Evolutionary conservation across 1,140 invertebrate species (phyloP).

Genomic region (Pseudomyrmex flavicornis): DNA sequence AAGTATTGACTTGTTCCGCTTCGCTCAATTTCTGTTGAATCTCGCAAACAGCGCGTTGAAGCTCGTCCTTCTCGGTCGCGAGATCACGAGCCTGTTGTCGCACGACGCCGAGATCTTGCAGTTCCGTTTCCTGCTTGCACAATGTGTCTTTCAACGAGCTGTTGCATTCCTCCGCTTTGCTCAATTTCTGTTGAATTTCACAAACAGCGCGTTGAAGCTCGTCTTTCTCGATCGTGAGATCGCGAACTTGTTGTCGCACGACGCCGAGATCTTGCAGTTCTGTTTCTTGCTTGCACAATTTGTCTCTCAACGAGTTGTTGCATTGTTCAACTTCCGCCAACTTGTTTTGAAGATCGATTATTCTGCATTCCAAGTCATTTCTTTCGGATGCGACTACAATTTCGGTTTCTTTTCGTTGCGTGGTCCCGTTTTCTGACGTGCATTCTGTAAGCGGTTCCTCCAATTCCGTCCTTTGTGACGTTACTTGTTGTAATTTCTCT

Average conservation of each 20-base stretch:
- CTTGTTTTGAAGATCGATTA: conserved; percentile 39
- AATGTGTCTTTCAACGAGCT: conserved; percentile 3
- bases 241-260: conserved; percentile 17
- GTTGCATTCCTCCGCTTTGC: conserved; percentile 5
- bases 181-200: conserved; percentile 40
- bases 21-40: conserved; percentile 26
- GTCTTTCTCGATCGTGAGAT: conserved; percentile 2
- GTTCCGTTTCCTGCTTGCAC: conserved; percentile 13
- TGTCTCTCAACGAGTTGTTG: background rate
- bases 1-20: background rate
- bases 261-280: conserved; percentile 19
- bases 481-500: background rate
- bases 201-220: background rate
- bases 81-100: conserved; percentile 15
- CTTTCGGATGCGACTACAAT: background rate
- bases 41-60: conserved; percentile 26
- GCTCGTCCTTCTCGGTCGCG: conserved; percentile 8
- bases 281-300: conserved; percentile 11
- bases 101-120: conserved; percentile 15
- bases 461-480: background rate
- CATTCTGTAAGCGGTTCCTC: background rate
- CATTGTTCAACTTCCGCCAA: conserved; percentile 1
- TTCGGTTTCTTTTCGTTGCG: conserved; percentile 19
- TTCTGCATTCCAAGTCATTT: background rate
- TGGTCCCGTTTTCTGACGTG: background rate